phyloP scores from a whole-genome alignment of 2,797 vertebrate genomes.

The Coregonus suidteri region DNA sequence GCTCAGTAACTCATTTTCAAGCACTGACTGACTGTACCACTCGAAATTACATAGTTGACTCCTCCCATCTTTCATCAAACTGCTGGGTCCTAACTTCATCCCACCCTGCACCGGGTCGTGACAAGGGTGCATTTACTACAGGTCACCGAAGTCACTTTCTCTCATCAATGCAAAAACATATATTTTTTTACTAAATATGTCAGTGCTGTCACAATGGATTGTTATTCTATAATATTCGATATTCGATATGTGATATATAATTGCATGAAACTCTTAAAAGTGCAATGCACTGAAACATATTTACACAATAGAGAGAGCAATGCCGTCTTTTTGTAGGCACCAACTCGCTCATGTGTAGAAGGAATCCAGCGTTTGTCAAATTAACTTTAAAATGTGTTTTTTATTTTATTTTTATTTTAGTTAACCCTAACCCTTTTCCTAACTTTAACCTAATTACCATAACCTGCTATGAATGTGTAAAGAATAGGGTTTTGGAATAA shows the following conservation, averaged over 20 bases:
- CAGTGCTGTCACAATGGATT: background rate
- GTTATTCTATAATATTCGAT: background rate
- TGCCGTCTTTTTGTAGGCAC: too few relatives aligned
- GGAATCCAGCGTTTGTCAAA: too few relatives aligned
- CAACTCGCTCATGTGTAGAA: too few relatives aligned
- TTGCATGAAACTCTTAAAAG: background rate
- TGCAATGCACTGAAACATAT: background rate
- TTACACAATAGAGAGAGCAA: background rate
- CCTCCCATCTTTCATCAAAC: background rate
- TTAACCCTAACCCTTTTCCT: too few relatives aligned
- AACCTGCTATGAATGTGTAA: too few relatives aligned
- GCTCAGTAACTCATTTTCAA: background rate
- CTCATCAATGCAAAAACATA: background rate
- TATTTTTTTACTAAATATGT: background rate
- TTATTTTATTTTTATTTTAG: too few relatives aligned
- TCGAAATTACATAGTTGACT: background rate
- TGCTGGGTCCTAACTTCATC: slow-evolving; percentile 3
- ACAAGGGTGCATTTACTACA: background rate
- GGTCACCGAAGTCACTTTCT: background rate
- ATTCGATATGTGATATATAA: background rate
- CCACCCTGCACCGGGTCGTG: background rate
- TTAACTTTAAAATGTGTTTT: too few relatives aligned
- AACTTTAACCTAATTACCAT: too few relatives aligned
- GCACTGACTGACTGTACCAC: background rate
- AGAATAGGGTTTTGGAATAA: too few relatives aligned